Percentiles rank a stretch among this genome's conserved stretches.
These are phyloP conservation scores for Phalacrocorax aristotelis DNA, from an alignment of 2,113 vertebrate species.

Conservation along the genomic window DNA sequence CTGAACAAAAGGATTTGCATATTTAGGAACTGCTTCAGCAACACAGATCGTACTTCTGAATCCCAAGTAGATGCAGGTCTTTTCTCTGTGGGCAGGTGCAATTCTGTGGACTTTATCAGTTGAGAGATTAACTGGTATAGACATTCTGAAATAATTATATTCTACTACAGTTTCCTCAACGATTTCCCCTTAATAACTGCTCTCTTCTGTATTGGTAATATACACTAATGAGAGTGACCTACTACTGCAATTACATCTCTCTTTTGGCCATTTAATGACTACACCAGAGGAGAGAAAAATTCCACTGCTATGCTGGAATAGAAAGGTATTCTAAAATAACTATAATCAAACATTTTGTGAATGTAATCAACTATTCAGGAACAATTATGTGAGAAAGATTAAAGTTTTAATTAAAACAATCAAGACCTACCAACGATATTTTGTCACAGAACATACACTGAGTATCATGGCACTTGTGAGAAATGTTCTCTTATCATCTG, in stretches of 20 bases:
- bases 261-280: background rate
- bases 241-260: background rate
- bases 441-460: background rate
- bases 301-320: background rate
- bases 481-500: background rate
- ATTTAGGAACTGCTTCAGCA: background rate
- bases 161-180: background rate
- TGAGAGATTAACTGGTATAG: background rate
- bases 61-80: background rate
- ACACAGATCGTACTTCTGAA: background rate
- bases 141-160: background rate
- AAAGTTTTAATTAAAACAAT: background rate
- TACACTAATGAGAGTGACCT: background rate
- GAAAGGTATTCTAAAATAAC: background rate
- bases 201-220: background rate
- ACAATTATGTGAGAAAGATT: background rate
- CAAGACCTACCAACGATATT: background rate
- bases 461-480: background rate
- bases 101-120: background rate
- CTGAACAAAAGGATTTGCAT: background rate
- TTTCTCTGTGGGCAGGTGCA: background rate
- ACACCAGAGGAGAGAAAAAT: background rate
- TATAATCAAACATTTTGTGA: fast-evolving
- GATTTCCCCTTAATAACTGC: background rate
- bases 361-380: background rate